A percentile compares a stretch with the other conserved stretches of the same genome.
phyloP scores from a whole-genome alignment of 2,113 vertebrate genomes.

The Ceyx cyanopectus region DNA sequence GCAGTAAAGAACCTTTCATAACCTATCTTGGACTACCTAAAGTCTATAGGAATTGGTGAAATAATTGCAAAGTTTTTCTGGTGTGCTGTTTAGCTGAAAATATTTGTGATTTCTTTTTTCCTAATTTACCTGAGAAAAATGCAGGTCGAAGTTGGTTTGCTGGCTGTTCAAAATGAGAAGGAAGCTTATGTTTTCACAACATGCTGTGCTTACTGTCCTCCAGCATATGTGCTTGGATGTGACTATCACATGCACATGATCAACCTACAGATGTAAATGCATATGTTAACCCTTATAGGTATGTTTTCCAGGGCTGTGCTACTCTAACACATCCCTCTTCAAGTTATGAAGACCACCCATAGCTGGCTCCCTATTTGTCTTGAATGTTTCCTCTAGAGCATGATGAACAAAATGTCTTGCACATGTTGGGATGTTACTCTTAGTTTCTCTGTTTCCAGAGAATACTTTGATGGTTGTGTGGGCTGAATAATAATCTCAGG shows the following conservation, averaged over 20 bases:
- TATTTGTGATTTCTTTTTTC: neutral
- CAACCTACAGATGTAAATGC: neutral
- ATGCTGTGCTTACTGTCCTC: neutral
- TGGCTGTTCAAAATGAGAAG: neutral
- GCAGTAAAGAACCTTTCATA: neutral
- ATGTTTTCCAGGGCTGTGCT: slow-evolving; percentile 28
- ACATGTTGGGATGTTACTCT: slow-evolving; percentile 53
- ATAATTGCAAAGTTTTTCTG: neutral
- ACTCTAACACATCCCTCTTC: slow-evolving; percentile 48
- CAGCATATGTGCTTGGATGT: neutral
- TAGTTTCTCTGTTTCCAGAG: slow-evolving; percentile 25
- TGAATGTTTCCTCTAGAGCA: slow-evolving; percentile 42
- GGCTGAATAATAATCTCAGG: slow-evolving; percentile 11
- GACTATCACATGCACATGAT: neutral
- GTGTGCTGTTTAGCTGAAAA: neutral
- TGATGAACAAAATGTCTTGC: slow-evolving; percentile 65
- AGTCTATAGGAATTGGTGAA: neutral
- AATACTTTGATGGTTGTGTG: neutral
- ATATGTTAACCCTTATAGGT: slow-evolving; percentile 49
- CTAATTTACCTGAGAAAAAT: neutral
- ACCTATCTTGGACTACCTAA: neutral
- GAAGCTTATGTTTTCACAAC: neutral
- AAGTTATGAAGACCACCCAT: slow-evolving; percentile 68
- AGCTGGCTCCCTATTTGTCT: slow-evolving; percentile 55
- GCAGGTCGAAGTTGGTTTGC: neutral